Base-by-base conservation (phyloP, 2,888 invertebrate genomes). In the Nemapogon koenigi region DNA sequence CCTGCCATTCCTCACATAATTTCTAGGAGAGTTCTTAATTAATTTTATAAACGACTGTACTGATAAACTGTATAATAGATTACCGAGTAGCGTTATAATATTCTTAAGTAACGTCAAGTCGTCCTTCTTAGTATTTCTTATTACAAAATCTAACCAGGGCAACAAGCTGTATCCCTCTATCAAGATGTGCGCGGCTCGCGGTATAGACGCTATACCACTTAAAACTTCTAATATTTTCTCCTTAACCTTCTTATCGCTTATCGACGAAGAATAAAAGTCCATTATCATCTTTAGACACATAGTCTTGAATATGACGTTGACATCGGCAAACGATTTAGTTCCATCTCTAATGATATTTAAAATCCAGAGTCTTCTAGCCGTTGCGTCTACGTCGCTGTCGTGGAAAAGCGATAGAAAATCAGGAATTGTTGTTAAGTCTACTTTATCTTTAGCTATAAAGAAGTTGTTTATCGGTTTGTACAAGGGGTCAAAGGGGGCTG, bases 321-420 rank as follows among this genome's bases (percentile, higher is more conserved):
- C 84, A 62, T 97, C 96, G 0, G 81, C 72, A 49, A 87, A 83
- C 0, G 87, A 86, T 53, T 87, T 86, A 26, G 92, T 78, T 2
- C 95, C 94, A 49, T 92, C 87, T 11, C 81, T 71, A 19, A 96
- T 80, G 6, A 93, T 67, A 49, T 88, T 83, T 7, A 96, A 68
- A 22, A 94, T 87, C 86, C 95, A 97, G 16, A 79, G 68, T 30
- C 91, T 80, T 50, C 91, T 87, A 0, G 83, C 81, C 14, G 82
- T 79, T 38, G 84, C 81, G 48, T 88, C 83, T 0, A 90, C 78
- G 39, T 90, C 89, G 7, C 87, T 82, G 43, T 90, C 92, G 56
- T 91, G 89, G 55, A 95, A 88, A 25, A 95, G 83, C 37, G 89
- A 87, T 42, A 92, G 85, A 53, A 95, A 88, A 58, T 96, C 95